Percentiles rank a stretch among this genome's conserved stretches.
phyloP scores from a whole-genome alignment of 2,113 vertebrate genomes.

The Stegastes partitus region DNA sequence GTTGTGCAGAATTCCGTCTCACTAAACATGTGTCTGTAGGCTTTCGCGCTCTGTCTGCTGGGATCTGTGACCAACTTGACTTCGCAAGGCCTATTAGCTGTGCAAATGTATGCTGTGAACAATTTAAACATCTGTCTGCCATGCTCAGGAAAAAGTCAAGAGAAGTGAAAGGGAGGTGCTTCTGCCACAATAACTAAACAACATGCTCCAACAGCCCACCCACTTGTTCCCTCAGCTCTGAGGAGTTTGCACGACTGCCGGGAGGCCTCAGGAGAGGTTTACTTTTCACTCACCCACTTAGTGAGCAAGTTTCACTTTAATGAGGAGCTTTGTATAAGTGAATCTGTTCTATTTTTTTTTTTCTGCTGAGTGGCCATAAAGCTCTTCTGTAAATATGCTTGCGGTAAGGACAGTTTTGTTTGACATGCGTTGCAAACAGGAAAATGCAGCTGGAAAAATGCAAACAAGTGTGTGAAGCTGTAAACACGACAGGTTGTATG shows the following conservation, averaged over 20 bases:
- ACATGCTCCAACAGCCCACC: constrained; percentile 66
- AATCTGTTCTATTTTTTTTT: not conserved
- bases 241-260: constrained; percentile 15
- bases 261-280: constrained; percentile 6
- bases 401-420: constrained; percentile 22
- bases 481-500: constrained; percentile 37
- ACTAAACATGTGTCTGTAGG: not conserved
- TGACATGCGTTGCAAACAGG: constrained; percentile 10
- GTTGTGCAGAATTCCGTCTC: not conserved
- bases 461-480: constrained; percentile 42
- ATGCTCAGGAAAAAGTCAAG: constrained; percentile 9
- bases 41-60: not conserved
- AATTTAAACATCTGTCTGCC: constrained; percentile 56
- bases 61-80: not conserved
- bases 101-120: constrained; percentile 16
- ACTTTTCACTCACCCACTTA: not conserved
- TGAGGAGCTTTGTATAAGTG: not conserved
- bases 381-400: constrained; percentile 5
- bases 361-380: not conserved
- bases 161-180: constrained; percentile 29
- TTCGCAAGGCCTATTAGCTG: not conserved
- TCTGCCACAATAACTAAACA: constrained; percentile 28
- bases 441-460: constrained; percentile 25
- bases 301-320: constrained; percentile 23
- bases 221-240: constrained; percentile 1